Base-by-base conservation (phyloP, 2,888 invertebrate genomes). In the Gisinianus flammeolus region DNA sequence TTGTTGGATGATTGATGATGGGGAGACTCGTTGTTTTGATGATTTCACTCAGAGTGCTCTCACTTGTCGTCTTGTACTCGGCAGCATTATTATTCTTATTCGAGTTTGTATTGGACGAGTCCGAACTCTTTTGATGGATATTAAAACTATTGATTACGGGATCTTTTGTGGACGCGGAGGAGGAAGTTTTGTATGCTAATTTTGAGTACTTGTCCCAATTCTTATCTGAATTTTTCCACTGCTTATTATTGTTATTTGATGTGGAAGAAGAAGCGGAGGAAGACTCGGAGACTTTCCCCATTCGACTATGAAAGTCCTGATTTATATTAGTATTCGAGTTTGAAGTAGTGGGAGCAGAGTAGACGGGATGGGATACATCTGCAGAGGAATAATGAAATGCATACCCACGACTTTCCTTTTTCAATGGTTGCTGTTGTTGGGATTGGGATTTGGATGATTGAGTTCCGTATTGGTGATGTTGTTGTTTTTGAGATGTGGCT, bases 361-460 rank as follows among this genome's bases (percentile, higher is more conserved):
- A 79, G 52, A 78, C 64, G 2, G 83, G 83, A 76, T 83, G 79
- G 16, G 80, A 52, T n/a, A 85, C 75, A 22, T 83, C 83, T 2
- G 82, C 52, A 0, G 83, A 80, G 2, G 82, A 80, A 70, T 83
- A 83, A 44, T 85, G 84, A 77, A 82, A 85, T 0, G 83, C 81
- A 75, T 85, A 84, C 30, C 83, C 85, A 10, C 85, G 81, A 67
- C 82, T 83, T 78, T 85, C 85, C 67, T 85, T 85, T 52, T 74
- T 66, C 28, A n/a, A 10, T 26, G 44, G 28, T 30, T 28, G 5
- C 12, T n/a, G 70, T 71, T 22, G 76, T 22, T 12, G 69, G 5
- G 16, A 22, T 12, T 6, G n/a, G 5, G 22, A 6, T 10, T 6
- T 12, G 33, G 16, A 33, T 8, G 68, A 30, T n/a, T n/a, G n/a